Conservation (phyloP, 2,888 invertebrate species). For the Melinopterus prodromus region DNA sequence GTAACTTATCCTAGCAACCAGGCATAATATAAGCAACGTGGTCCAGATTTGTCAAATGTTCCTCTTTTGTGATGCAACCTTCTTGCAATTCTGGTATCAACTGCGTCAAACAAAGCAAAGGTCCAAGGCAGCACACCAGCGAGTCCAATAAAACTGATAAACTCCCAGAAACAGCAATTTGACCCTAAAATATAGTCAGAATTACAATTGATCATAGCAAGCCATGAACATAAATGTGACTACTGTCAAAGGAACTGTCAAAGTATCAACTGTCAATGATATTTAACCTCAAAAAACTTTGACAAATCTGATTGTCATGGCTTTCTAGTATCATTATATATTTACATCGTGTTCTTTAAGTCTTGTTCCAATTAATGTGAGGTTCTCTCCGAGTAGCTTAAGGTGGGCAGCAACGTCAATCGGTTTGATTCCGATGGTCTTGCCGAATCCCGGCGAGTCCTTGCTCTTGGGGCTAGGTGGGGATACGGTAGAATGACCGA, state of each 20-base stretch:
- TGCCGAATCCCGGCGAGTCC: constrained; percentile 60
- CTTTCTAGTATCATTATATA: constrained; percentile 8
- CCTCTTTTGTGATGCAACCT: constrained; percentile 65
- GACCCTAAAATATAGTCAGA: constrained; percentile 70
- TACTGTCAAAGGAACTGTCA: not conserved
- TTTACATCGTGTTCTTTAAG: constrained; percentile 89
- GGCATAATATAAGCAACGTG: constrained; percentile 97
- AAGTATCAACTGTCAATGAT: not conserved
- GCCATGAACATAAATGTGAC: not conserved
- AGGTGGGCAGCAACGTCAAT: constrained; percentile 93
- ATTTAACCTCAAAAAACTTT: no score
- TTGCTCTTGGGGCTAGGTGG: constrained; percentile 57
- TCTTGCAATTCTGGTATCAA: constrained; percentile 81
- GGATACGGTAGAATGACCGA: constrained; percentile 53
- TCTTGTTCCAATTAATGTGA: constrained; percentile 91
- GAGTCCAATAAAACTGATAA: constrained; percentile 93
- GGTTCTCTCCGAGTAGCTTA: constrained; percentile 89
- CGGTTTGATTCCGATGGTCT: constrained; percentile 78
- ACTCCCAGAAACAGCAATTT: constrained; percentile 94
- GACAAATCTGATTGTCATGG: not conserved
- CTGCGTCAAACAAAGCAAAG: constrained; percentile 85
- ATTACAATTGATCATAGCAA: not conserved
- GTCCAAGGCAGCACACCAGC: constrained; percentile 88
- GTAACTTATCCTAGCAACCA: constrained; percentile 57
- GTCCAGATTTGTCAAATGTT: constrained; percentile 75